Conservation (phyloP, 2,888 invertebrate species). For the Parasteatoda lunata region DNA sequence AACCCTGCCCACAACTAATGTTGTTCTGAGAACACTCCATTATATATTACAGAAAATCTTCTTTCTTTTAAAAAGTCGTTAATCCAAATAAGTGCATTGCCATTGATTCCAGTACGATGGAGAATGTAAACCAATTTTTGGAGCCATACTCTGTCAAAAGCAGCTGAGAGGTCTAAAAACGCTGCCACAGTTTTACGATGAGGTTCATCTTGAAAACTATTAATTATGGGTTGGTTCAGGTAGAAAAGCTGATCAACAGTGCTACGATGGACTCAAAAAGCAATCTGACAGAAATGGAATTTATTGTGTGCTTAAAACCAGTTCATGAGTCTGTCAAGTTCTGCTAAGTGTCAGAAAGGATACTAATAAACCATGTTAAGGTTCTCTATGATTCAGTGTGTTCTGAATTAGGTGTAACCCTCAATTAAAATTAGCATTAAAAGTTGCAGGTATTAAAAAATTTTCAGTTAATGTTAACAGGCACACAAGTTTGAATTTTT, state of each 20-base stretch:
- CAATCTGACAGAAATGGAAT: no score
- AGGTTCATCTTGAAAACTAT: conserved; percentile 1
- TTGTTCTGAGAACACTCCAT: not conserved
- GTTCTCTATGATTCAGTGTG: no score
- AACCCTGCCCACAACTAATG: not conserved
- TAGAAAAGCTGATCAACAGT: conserved; percentile 16
- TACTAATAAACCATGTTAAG: no score
- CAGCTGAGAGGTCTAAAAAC: conserved; percentile 4
- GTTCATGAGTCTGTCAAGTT: no score
- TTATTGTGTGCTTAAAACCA: no score
- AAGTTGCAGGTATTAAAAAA: no score
- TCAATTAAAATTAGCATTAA: no score
- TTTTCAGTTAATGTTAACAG: no score
- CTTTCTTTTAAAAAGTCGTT: conserved; percentile 7
- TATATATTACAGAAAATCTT: not conserved
- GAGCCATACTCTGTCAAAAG: conserved; percentile 3
- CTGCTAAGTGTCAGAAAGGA: no score
- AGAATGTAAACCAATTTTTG: conserved; percentile 2
- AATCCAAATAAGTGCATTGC: not conserved
- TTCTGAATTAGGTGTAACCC: no score
- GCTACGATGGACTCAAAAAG: not conserved
- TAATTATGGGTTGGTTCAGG: conserved; percentile 1
- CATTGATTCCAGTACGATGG: not conserved
- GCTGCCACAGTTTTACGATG: not conserved
- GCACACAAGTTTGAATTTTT: no score